Evolutionary conservation across 1,140 invertebrate species (phyloP).

Genomic region (Leptinotarsa defecta): DNA sequence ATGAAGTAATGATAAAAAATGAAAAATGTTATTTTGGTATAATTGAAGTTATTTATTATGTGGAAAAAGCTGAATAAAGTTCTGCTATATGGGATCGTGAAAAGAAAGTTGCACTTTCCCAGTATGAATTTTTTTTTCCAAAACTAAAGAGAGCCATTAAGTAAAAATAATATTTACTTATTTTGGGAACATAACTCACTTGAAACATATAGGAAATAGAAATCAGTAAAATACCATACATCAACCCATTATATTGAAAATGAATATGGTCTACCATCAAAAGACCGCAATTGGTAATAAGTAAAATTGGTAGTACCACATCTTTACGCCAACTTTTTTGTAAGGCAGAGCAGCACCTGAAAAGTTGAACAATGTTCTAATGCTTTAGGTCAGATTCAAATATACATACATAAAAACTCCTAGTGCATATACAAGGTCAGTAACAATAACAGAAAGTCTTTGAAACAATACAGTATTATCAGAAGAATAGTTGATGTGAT

Average conservation of each 20-base stretch:
- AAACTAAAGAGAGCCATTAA: too few species aligned
- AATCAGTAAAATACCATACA: conserved; percentile 90
- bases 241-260: conserved; percentile 99
- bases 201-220: conserved; percentile 71
- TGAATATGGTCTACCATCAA: conserved; percentile 97
- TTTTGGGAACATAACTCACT: conserved; percentile 45
- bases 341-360: conserved; percentile 52
- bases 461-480: conserved; percentile 85
- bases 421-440: conserved; percentile 83
- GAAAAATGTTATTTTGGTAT: too few species aligned
- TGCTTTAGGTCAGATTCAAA: not conserved
- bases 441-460: conserved; percentile 85
- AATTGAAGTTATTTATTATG: too few species aligned
- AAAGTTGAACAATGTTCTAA: conserved; percentile 24
- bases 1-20: too few species aligned
- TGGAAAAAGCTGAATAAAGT: too few species aligned
- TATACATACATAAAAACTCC: conserved; percentile 61
- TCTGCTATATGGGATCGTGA: too few species aligned
- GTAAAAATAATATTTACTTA: too few species aligned
- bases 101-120: too few species aligned
- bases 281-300: conserved; percentile 85
- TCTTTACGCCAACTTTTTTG: conserved; percentile 54
- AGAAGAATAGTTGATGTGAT: conserved; percentile 87
- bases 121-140: too few species aligned
- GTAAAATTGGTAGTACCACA: conserved; percentile 59